These are phyloP conservation scores for Melieria picta DNA, from an alignment of 2,888 invertebrate genomes.

Conservation along the genomic window DNA sequence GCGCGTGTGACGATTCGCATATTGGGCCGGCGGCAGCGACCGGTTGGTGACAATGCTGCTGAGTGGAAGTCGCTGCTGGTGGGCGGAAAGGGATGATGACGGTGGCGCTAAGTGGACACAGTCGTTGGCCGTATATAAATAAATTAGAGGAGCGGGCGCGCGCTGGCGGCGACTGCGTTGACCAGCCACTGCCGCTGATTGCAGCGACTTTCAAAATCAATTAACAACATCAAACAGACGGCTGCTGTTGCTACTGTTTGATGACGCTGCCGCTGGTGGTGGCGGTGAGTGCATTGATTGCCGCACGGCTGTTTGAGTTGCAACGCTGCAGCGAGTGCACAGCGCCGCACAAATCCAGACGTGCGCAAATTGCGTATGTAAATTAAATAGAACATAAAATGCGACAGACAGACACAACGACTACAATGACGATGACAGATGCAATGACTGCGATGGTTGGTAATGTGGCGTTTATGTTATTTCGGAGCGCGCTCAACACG, in stretches of 20 bases:
- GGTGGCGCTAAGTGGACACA: no score
- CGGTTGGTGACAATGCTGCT: no score
- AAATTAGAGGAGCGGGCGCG: background rate
- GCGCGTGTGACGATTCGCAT: no score
- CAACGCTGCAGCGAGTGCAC: constrained; percentile 8
- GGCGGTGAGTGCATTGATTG: constrained; percentile 14
- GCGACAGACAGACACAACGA: background rate
- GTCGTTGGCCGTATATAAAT: no score
- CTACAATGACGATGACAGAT: background rate
- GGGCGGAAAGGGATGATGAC: no score
- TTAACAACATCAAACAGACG: constrained; percentile 66
- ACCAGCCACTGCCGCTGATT: background rate
- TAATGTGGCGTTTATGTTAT: no score
- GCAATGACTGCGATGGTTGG: background rate
- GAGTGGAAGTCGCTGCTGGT: no score
- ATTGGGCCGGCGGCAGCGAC: no score
- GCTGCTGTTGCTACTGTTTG: constrained; percentile 2
- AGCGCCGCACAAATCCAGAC: constrained; percentile 10
- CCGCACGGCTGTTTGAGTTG: constrained; percentile 1
- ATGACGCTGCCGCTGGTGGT: background rate
- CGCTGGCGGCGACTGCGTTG: background rate
- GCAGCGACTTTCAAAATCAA: constrained; percentile 64
- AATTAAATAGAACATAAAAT: constrained; percentile 27
- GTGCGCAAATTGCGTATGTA: constrained; percentile 32
- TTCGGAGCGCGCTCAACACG: no score